phyloP scores from a whole-genome alignment of 1,140 invertebrate species.

The Aphelenchoides besseyi region DNA sequence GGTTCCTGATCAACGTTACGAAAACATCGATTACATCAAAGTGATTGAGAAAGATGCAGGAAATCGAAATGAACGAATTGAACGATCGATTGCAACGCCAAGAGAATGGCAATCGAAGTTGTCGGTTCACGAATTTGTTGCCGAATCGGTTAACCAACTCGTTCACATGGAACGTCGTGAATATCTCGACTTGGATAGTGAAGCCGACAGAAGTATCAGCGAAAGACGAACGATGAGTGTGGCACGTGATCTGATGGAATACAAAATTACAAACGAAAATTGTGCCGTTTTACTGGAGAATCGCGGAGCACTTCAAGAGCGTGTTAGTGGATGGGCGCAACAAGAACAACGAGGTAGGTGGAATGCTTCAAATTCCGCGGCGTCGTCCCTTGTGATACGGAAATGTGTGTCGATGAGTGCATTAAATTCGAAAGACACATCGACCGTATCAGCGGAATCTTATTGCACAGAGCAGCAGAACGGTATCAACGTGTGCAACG shows the following conservation, averaged over 20 bases:
- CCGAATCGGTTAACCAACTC: conserved; percentile 30
- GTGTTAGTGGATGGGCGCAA: conserved; percentile 30
- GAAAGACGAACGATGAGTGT: conserved; percentile 22
- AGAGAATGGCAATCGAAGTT: conserved; percentile 3
- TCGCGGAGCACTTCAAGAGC: conserved; percentile 34
- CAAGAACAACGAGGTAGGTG: conserved; percentile 46
- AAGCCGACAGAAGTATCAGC: conserved; percentile 22
- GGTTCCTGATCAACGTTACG: conserved; percentile 40
- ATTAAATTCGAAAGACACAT: neutral
- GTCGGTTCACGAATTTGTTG: conserved; percentile 17
- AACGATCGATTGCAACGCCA: neutral
- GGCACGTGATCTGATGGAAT: conserved; percentile 31
- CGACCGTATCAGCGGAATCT: no score
- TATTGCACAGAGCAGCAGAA: neutral
- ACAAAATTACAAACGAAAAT: conserved; percentile 30
- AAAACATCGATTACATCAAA: conserved; percentile 44
- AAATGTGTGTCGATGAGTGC: conserved; percentile 18
- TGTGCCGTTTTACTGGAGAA: conserved; percentile 51
- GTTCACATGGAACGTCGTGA: conserved; percentile 43
- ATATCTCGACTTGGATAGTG: conserved; percentile 19
- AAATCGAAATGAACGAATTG: neutral
- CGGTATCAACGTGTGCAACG: neutral
- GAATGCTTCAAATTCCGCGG: no score
- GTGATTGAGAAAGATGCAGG: conserved; percentile 26
- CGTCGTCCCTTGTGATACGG: conserved; percentile 12